Evolutionary conservation across 2,888 invertebrate genomes (phyloP), one percentile per base, ranked within the genome.

Genomic region (Stenodera caucasica): DNA sequence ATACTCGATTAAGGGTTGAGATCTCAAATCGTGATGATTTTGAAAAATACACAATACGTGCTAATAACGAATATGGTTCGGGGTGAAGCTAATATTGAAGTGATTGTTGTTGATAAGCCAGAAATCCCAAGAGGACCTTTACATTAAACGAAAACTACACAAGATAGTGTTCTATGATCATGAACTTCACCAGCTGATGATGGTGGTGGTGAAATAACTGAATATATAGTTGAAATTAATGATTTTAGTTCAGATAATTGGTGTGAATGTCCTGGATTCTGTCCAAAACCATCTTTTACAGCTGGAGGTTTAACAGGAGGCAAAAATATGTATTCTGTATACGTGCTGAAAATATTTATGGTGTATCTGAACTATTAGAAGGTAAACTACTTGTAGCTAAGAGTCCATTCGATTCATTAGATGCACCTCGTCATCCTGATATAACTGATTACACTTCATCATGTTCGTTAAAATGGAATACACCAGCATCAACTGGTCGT

Each of bases 301-400:
- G 96, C 94, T 18, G 93, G 95, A 77, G 94, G 94, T 61, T 85
- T 99, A 51, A 91, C 90, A 12, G 96, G 98, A 83, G 96, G 96
- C 71, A 94, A 93, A 81, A 91, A 78, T 98, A 97, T 80, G 85
- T 93, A 18, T 98, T 99, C 86, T 88, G 98, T 65, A 95, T 98
- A 23, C 89, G 92, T 59, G 98, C 99, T 15, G 98, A 98, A 81
- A 99, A 98, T 78, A 89, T 97, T 68, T 97, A 96, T 77, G 99
- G 99, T 35, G 87, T 95, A 0, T 96, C 98, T 5, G 97, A 98
- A 69, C 95, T 98, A 0, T 82, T 97, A 59, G 94, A 95, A 73
- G 94, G 96, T 71, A 92, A 92, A 76, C 91, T 95, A 2, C 91
- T 93, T 1, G 81, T 93, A 18, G 97, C 97, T 7, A 98, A 98